These are phyloP conservation scores for Leptura quadrifasciata DNA, from an alignment of 2,888 invertebrate species.

Conservation along the genomic window DNA sequence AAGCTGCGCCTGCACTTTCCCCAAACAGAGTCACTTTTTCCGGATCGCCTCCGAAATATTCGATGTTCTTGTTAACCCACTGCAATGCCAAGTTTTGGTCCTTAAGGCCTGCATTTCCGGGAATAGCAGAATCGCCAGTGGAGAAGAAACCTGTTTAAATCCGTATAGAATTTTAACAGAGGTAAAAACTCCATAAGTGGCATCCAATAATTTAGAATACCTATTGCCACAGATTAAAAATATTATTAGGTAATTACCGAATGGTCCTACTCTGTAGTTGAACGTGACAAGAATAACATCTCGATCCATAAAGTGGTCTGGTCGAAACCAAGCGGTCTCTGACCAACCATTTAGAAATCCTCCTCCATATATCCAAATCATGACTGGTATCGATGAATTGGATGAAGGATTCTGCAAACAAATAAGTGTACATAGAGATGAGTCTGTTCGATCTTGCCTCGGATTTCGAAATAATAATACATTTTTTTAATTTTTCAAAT, in stretches of 20 bases:
- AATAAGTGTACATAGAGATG: too few species aligned
- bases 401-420: slow-evolving; percentile 49
- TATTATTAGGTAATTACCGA: slow-evolving; percentile 77
- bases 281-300: slow-evolving; percentile 81
- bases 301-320: slow-evolving; percentile 76
- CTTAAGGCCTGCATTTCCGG: slow-evolving; percentile 67
- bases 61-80: slow-evolving; percentile 64
- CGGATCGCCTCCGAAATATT: slow-evolving; percentile 66
- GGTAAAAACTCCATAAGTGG: too few species aligned
- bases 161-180: too few species aligned
- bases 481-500: too few species aligned
- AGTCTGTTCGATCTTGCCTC: too few species aligned
- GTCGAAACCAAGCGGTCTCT: slow-evolving; percentile 61
- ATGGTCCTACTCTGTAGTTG: slow-evolving; percentile 82
- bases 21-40: slow-evolving; percentile 66
- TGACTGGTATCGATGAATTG: slow-evolving; percentile 65
- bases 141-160: slow-evolving; percentile 62
- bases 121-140: slow-evolving; percentile 64
- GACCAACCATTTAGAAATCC: slow-evolving; percentile 69
- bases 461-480: too few species aligned
- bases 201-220: too few species aligned
- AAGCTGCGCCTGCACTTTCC: slow-evolving; percentile 66
- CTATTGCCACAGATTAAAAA: too few species aligned
- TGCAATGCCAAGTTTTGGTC: slow-evolving; percentile 64
- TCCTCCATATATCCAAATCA: slow-evolving; percentile 72